Percentiles rank a stretch among this genome's conserved stretches.
These are phyloP conservation scores for Psilanteris sp. DNA, from an alignment of 1,140 invertebrate species.

Conservation along the genomic window DNA sequence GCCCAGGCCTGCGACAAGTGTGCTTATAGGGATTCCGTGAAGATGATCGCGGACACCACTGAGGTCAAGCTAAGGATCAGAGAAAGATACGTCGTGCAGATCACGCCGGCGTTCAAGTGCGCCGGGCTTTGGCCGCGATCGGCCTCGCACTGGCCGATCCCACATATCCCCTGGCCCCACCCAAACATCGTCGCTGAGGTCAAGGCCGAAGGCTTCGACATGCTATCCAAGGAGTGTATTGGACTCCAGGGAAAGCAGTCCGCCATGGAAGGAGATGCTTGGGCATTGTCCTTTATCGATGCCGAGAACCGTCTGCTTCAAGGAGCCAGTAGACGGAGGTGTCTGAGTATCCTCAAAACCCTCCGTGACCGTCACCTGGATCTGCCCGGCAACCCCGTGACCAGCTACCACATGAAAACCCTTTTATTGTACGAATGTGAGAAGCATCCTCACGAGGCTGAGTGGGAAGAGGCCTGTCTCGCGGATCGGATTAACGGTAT, in stretches of 20 bases:
- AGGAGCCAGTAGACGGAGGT: conserved; percentile 92
- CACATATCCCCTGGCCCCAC: conserved; percentile 94
- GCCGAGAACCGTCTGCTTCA: conserved; percentile 95
- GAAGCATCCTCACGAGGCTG: conserved; percentile 96
- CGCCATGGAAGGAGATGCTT: conserved; percentile 98
- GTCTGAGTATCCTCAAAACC: conserved; percentile 95
- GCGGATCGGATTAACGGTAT: conserved; percentile 98
- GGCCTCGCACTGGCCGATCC: conserved; percentile 95
- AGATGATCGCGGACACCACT: conserved; percentile 96
- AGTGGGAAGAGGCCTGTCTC: conserved; percentile 97
- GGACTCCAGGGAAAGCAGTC: conserved; percentile 94
- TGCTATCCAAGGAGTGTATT: conserved; percentile 95
- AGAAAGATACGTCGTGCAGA: conserved; percentile 93
- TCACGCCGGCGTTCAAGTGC: conserved; percentile 97
- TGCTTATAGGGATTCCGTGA: conserved; percentile 93
- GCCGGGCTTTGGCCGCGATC: conserved; percentile 96
- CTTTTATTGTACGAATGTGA: conserved; percentile 98
- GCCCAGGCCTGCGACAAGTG: conserved; percentile 97
- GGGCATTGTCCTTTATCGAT: conserved; percentile 96
- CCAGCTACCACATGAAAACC: conserved; percentile 97
- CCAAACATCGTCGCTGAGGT: conserved; percentile 97
- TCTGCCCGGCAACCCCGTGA: conserved; percentile 94
- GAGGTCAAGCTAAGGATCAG: conserved; percentile 93
- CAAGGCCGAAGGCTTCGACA: conserved; percentile 97
- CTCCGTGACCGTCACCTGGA: conserved; percentile 96